Base-by-base conservation (phyloP, 2,888 invertebrate genomes). In the Aspidiotus rigidus region DNA sequence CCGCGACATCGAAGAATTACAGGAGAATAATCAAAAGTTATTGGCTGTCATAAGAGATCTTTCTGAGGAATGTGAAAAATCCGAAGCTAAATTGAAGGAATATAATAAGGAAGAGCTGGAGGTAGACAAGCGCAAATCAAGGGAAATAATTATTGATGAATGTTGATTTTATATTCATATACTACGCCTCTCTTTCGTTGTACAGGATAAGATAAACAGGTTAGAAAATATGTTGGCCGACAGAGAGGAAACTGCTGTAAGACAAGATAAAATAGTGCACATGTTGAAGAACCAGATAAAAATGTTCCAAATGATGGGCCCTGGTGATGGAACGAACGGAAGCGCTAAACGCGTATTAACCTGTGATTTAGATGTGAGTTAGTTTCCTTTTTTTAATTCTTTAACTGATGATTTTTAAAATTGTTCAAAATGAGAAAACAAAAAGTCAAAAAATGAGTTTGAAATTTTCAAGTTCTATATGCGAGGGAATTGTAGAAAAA, bases 1-100 rank as follows among this genome's bases (percentile, higher is more conserved):
- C 77, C 85, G 85, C 75, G 88, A 90, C 75, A 90, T 97, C 72
- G 85, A 88, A 75, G 95, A 95, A 76, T 78, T 98, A 63, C 96
- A 97, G 78, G 82, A 85, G 59, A 92, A 90, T 76, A 97, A 98
- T 80, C 88, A 89, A 75, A 89, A 90, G 76, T 80, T 97, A 13
- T 78, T 96, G 49, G 83, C 88, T 17, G 83, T 93, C 71, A 87
- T 95, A 17, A 83, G 95, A 70, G 91, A 93, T 74, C 81, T 97
- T 62, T 90, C 90, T 72, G 62, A 61, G 5, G 61, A 61, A 15
- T 62, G 53, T 17, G 69, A 69, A 62, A 53, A 54, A 9, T 62
- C 69, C 7, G 62, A 69, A 55, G 40, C 40, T 1, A 61, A 69
- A 60, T 55, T 69, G 17, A 62, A 69, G 54, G 40, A 42, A 13